Conservation (phyloP, 2,113 vertebrate genomes). For the Bombycilla garrulus region DNA sequence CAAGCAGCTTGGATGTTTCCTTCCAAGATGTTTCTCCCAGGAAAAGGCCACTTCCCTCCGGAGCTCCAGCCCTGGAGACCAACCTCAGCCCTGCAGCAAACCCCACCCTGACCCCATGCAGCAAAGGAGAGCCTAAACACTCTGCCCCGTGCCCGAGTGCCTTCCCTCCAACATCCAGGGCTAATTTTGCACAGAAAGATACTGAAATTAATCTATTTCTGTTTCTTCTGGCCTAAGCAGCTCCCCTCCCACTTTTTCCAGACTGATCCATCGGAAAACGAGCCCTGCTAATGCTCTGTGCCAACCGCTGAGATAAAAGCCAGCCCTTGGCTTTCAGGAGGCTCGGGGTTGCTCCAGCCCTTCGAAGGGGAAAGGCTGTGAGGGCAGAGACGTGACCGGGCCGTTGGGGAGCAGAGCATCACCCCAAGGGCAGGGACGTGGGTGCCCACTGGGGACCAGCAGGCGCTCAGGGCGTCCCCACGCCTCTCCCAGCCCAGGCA, state of each 20-base stretch:
- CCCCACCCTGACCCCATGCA: background rate
- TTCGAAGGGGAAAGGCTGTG: background rate
- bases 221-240: background rate
- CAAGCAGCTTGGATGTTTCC: background rate
- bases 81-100: background rate
- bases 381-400: background rate
- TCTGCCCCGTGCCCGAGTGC: background rate
- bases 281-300: background rate
- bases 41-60: background rate
- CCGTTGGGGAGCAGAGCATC: background rate
- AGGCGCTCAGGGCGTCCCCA: background rate
- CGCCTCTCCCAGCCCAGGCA: background rate
- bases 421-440: background rate
- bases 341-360: background rate
- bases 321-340: background rate
- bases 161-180: background rate
- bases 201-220: background rate
- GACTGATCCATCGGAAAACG: slow-evolving; percentile 11
- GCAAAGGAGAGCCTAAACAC: background rate
- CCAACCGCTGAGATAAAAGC: background rate
- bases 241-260: slow-evolving; percentile 37
- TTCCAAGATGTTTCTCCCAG: background rate
- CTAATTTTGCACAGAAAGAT: background rate
- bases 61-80: background rate
- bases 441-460: background rate